Evolutionary conservation across 2,888 invertebrate genomes (phyloP), one percentile per base, ranked within the genome.

Genomic region (Drosophila formosana): DNA sequence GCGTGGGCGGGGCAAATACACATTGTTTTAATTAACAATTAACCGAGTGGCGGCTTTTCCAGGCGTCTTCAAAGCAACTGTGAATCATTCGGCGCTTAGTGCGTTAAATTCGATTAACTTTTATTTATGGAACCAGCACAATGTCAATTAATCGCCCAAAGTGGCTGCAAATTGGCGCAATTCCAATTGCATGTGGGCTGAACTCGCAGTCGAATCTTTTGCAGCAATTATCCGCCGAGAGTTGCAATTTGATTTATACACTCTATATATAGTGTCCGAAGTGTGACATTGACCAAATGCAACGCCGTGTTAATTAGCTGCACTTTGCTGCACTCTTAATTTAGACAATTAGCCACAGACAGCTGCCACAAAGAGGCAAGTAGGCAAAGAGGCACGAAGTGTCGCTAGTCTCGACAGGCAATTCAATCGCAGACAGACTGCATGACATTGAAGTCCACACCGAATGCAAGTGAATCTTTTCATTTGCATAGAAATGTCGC

Each of bases 141-240:
- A 73, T 85, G 86, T 79, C 88, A 88, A 88, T 88, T 85, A 85
- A 85, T 82, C 67, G 70, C 26, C 58, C 51, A 39, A 55, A 66
- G 65, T 69, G 64, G 72, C 64, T 72, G 71, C 63, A 72, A 72
- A 68, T 65, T 61, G 49, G 65, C 47, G 57, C 62, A 66, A 65
- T 72, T 66, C 39, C 41, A 57, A 18, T 34, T 46, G 50, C 49
- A 62, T 49, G 65, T 61, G 49, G 46, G 52, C 41, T 67, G 41
- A 41, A 30, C 63, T 39, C 34, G 32, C 18, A 43, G 61, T 41
- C 32, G 51, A 73, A 78, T 66, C 78, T 63, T 64, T 26, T 11
- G 5, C 37, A 45, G 52, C 50, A 77, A 80, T 79, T 72, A 69
- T 47, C 50, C 57, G 13, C 64, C 61, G 70, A 63, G 74, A 73